Evolutionary conservation across 2,113 vertebrate species (phyloP), one percentile per base, ranked within the genome.

Genomic region (Tetraodon nigroviridis): DNA sequence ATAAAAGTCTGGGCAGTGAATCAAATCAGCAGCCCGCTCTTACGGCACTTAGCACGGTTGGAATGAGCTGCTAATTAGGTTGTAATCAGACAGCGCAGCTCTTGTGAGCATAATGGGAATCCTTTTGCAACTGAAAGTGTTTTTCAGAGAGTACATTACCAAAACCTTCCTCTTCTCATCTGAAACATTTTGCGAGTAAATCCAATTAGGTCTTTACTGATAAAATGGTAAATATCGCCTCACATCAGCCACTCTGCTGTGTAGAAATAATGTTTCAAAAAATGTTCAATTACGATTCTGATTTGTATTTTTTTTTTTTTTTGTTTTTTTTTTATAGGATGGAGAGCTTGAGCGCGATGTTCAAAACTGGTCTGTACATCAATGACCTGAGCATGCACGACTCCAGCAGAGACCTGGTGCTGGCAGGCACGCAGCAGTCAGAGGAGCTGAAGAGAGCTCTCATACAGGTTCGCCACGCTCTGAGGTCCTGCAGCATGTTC

Each of bases 311-410:
- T 22, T 2, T 12, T 45, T 24, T 20, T 41, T 24, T 13, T 22
- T 20, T 41, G 19, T 13, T 22, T 3, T 17, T 45, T 42, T 17
- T 18, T 62, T 47, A 24, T 57, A 91, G 90, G 59, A 90, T 92
- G 90, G 90, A 92, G 64, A 89, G 88, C 55, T 74, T 92, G 55
- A 88, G 88, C 55, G 88, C 66, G 2, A 90, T 92, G 89, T 91
- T 90, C 53, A 89, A 87, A 68, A 91, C 89, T 0, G 88, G 90
- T 32, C 76, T 91, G 44, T 90, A 91, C 81, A 80, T 92, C 73
- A 90, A 90, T 48, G 90, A 91, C 72, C 82, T 89, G 48, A 92
- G 90, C 78, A 89, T 92, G 90, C 89, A 91, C 10, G 83, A 92
- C 83, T 91, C 88, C 68, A 91, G 88, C 72, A 86, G 90, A 76